A percentile compares a stretch with the other conserved stretches of the same genome.
Evolutionary conservation across 2,797 vertebrate species (phyloP).

Genomic region (Selene dorsalis): DNA sequence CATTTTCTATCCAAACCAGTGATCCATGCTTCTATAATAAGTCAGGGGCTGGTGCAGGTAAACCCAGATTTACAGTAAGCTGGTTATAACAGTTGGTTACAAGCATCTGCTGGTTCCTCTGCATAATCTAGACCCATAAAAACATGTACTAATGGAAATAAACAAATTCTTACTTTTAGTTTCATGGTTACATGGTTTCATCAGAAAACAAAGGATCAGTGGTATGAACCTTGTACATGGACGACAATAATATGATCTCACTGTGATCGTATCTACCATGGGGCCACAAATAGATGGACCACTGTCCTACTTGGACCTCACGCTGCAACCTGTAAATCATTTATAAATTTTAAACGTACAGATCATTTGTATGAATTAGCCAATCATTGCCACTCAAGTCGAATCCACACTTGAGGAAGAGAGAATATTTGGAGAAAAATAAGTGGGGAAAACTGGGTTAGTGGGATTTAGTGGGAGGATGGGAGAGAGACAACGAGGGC

Average conservation of each 20-base stretch:
- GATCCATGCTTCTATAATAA: background rate
- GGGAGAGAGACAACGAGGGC: too few species aligned
- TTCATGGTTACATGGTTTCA: background rate
- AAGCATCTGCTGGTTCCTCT: background rate
- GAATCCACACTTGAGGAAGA: too few species aligned
- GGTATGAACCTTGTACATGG: background rate
- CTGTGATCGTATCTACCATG: background rate
- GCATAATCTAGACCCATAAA: background rate
- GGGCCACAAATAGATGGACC: too few species aligned
- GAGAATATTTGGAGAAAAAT: too few species aligned
- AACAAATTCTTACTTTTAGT: background rate
- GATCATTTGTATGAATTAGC: too few species aligned
- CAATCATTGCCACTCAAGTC: too few species aligned
- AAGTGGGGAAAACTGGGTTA: too few species aligned
- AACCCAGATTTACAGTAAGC: background rate
- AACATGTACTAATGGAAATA: background rate
- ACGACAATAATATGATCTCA: background rate
- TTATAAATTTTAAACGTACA: too few species aligned
- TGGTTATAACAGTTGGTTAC: background rate
- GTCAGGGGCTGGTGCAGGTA: background rate
- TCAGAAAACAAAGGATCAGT: constrained; percentile 2
- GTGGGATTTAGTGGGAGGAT: too few species aligned
- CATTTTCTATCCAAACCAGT: background rate
- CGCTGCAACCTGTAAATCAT: too few species aligned
- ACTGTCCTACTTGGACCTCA: too few species aligned